Evolutionary conservation across 1,140 invertebrate species (phyloP), one percentile per base, ranked within the genome.

Genomic region (Orchestia grillus): DNA sequence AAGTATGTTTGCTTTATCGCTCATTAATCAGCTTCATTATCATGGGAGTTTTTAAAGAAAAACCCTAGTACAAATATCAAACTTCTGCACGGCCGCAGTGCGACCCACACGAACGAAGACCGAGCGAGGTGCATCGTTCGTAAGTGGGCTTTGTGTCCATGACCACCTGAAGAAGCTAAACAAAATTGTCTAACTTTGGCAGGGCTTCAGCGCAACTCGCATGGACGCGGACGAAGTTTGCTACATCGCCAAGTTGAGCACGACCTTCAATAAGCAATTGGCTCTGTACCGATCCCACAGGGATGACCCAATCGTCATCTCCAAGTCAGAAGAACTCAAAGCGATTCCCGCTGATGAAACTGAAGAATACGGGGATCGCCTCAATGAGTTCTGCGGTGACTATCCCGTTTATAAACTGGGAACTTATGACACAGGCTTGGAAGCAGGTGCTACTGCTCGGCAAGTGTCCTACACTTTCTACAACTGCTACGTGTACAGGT

Each of bases 131-230:
- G 36, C 28, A 23, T 77, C 28, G 1, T 36, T 1, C 28, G 36
- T 36, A 19, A 23, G 1, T 77, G 15, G 62, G 3, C 62, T 15
- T 36, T 77, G 62, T 77, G 62, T 28, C 3, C 28, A 3, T 3
- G 28, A 36, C 28, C 15, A 77, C 62, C 11, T 23, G 3, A 77
- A 15, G 62, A 36, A 77, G 3, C 28, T 77, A 36, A 77, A 77
- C 3, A 77, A 77, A 36, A 77, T 77, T 15, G 11, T 15, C 3
- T 44, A 43, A 15, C 41, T 43, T 91, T 91, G 41, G 3, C 88
- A 91, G 88, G 88, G 88, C 42, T 91, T 91, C 88, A 91, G 88
- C 44, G 88, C 88, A 42, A 91, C 88, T 91, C 88, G 88, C 88
- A 91, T 91, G 41, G 88, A 91, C 88, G 41, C 88, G 11, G 88